Base-by-base conservation (phyloP, 1,140 invertebrate species). In the Danaus melanippus region DNA sequence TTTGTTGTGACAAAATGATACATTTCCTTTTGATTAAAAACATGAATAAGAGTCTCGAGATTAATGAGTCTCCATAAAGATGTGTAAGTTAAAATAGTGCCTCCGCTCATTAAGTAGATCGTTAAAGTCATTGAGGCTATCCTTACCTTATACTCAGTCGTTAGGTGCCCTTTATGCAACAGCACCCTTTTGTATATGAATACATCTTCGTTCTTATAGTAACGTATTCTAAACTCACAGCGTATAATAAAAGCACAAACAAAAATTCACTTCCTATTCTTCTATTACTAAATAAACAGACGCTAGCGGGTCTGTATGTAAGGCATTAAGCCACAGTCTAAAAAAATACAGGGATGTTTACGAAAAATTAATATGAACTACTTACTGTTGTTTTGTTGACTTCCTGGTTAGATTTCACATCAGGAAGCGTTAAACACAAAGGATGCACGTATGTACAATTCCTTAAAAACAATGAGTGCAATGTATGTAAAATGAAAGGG, bases 381-480 rank as follows among this genome's bases (percentile, higher is more conserved):
- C 65, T 64, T 66, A 56, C 48, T 61, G 58, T 48, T 52, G 42
- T 59, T 64, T 50, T 46, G 53, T 58, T 70, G 58, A 62, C 69
- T 62, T 64, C 48, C 62, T 63, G 62, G 62, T 69, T 62, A 65
- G 60, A 69, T 78, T 77, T 71, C 67, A 66, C 72, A 64, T 60
- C 62, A 58, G 66, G 75, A 62, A 61, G 60, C 71, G 71, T 70
- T 71, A 67, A 79, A 84, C 68, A 77, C 82, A 82, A 80, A 83
- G 80, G 72, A 79, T 76, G 69, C 72, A 72, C 69, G 69, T 80
- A 84, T 84, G 69, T 83, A 80, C 76, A 58, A 54, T 51, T 60
- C 65, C 72, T 61, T 71, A 81, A 86, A 84, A 86, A 86, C 83
- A 86, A 86, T 84, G 80, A 84, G 76, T 76, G 71, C 71, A 72